A percentile compares a stretch with the other conserved stretches of the same genome.
These are phyloP conservation scores for Noctua janthina DNA, from an alignment of 2,888 invertebrate species.

Conservation along the genomic window DNA sequence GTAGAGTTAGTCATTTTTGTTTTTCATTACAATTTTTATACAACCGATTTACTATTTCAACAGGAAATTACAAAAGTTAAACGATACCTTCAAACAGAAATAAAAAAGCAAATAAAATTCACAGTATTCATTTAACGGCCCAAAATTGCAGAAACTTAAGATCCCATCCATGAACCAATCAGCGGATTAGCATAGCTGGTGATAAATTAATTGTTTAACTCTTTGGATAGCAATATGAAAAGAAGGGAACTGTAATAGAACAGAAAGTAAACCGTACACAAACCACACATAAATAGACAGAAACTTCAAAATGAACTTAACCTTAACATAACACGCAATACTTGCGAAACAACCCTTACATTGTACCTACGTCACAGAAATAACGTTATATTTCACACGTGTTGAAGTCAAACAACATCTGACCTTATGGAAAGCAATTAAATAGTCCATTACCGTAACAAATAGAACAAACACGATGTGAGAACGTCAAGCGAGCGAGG, in stretches of 20 bases:
- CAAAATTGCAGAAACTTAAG: background rate
- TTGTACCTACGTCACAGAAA: slow-evolving; percentile 4
- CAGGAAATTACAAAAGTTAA: background rate
- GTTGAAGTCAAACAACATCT: slow-evolving; percentile 73
- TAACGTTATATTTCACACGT: slow-evolving; percentile 53
- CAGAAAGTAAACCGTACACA: background rate
- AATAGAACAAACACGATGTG: slow-evolving; percentile 81
- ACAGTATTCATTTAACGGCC: background rate
- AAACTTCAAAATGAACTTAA: background rate
- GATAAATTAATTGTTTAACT: background rate
- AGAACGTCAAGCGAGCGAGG: slow-evolving; percentile 71
- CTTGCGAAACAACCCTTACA: slow-evolving; percentile 5
- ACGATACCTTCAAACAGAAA: background rate
- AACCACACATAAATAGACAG: background rate
- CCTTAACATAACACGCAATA: background rate
- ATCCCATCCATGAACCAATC: background rate
- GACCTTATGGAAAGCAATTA: slow-evolving; percentile 82
- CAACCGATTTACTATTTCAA: background rate
- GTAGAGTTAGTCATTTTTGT: slow-evolving; percentile 30
- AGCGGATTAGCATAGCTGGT: background rate
- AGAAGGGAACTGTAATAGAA: background rate
- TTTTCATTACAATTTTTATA: slow-evolving; percentile 25
- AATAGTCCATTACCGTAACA: slow-evolving; percentile 85
- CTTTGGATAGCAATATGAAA: background rate
- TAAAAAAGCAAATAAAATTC: background rate